phyloP scores from a whole-genome alignment of 2,888 invertebrate genomes.

The Apodemia mormo region DNA sequence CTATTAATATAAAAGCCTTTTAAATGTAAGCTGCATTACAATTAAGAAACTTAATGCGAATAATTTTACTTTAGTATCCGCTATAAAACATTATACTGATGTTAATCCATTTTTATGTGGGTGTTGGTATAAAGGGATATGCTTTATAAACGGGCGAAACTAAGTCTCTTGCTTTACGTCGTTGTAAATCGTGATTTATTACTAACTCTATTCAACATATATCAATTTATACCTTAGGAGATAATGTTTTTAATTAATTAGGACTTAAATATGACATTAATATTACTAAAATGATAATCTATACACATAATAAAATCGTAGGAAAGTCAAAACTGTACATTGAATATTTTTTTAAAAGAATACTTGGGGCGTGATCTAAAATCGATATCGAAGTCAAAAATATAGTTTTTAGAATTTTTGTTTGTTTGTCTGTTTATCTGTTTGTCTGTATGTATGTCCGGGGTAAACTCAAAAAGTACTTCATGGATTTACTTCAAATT shows the following conservation, averaged over 20 bases:
- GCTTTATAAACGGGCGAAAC: slow-evolving; percentile 39
- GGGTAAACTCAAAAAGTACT: too few relatives aligned
- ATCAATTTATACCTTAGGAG: slow-evolving; percentile 20
- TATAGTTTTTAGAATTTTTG: too few relatives aligned
- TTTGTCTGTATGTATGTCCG: too few relatives aligned
- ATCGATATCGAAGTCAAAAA: too few relatives aligned
- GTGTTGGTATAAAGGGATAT: slow-evolving; percentile 14
- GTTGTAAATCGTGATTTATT: slow-evolving; percentile 47
- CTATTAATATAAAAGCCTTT: background rate
- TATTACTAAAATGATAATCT: too few relatives aligned
- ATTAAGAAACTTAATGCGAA: slow-evolving; percentile 23
- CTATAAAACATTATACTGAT: slow-evolving; percentile 20
- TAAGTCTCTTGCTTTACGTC: slow-evolving; percentile 44
- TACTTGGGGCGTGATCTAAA: too few relatives aligned
- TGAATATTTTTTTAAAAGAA: too few relatives aligned
- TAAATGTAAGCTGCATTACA: slow-evolving; percentile 14
- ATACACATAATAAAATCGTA: too few relatives aligned
- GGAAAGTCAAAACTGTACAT: too few relatives aligned
- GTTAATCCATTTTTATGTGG: slow-evolving; percentile 24
- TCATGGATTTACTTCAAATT: too few relatives aligned
- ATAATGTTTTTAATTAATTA: slow-evolving; percentile 16
- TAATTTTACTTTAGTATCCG: slow-evolving; percentile 11
- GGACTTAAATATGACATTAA: background rate
- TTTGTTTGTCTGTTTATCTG: too few relatives aligned
- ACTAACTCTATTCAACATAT: slow-evolving; percentile 22